Evolutionary conservation across 2,888 invertebrate species (phyloP).

Genomic region (Aspidiotus rigidus): DNA sequence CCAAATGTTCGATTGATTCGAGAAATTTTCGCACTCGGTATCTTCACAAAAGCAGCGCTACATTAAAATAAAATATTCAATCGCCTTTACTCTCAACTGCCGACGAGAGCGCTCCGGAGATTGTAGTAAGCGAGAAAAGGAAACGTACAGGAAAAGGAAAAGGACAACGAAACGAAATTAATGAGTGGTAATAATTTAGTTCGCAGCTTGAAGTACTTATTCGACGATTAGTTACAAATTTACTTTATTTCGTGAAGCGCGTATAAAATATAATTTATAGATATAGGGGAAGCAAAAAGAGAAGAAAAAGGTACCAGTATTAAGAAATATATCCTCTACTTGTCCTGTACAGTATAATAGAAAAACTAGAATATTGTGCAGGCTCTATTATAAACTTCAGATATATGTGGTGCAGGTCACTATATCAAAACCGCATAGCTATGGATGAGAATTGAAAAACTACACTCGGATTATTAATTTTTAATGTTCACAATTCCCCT

Average conservation of each 20-base stretch:
- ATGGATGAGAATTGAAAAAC: too few species aligned
- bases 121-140: background rate
- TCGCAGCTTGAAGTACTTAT: constrained; percentile 28
- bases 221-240: constrained; percentile 31
- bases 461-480: too few species aligned
- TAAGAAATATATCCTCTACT: background rate
- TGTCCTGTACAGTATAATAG: too few species aligned
- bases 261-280: constrained; percentile 17
- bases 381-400: too few species aligned
- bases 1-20: constrained; percentile 4
- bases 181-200: constrained; percentile 29
- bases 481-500: too few species aligned
- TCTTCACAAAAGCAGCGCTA: too few species aligned
- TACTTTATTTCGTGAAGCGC: constrained; percentile 11
- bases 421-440: too few species aligned
- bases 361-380: too few species aligned
- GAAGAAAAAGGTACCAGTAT: background rate
- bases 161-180: constrained; percentile 16
- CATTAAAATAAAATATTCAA: too few species aligned
- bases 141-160: background rate
- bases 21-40: background rate
- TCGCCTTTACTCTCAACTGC: too few species aligned
- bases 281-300: background rate
- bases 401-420: too few species aligned
- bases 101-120: too few species aligned